Base-by-base conservation (phyloP, 1,140 invertebrate genomes). In the Megathymus violae region DNA sequence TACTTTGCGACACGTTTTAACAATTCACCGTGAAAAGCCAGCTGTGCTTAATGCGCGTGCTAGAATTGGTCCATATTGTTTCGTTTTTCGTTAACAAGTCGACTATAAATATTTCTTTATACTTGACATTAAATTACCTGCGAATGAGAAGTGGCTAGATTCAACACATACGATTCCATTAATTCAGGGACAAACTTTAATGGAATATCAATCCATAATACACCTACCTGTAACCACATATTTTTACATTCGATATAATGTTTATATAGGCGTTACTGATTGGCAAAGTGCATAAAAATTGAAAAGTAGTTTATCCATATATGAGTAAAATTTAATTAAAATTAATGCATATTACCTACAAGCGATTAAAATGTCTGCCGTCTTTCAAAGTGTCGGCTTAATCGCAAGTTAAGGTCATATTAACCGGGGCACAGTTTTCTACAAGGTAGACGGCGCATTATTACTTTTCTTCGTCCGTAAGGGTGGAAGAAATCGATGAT, bases 11-110 rank as follows among this genome's bases (percentile, higher is more conserved):
- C 60, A 52, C 62, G 69, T 47, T 74, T 64, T 71, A 74, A 58
- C 60, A 84, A 87, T 85, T 86, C 67, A 82, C 82, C 54, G 85
- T 79, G 64, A 88, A 86, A 82, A 78, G 71, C 67, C 68, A 41
- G 41, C 63, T 48, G 62, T 47, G 47, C 52, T 72, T 69, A 59
- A 63, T 69, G 47, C 63, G 78, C 76, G 76, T 76, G 71, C 64
- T 74, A 63, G 66, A 73, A 69, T 54, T 61, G 71, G 74, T 78
- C 71, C 64, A 62, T 66, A 75, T 46, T 36, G 59, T 52, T 71
- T 69, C 65, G 73, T 74, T 67, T 46, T 62, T 76, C 73, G 78
- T 82, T 86, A 84, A 71, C 78, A 76, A 58, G 46, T 67, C 17
- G 43, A 56, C 69, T 73, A 62, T 61, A 80, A 79, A 73, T 71